These are phyloP conservation scores for Saccopteryx leptura DNA, from an alignment of 2,113 vertebrate species.

Conservation along the genomic window DNA sequence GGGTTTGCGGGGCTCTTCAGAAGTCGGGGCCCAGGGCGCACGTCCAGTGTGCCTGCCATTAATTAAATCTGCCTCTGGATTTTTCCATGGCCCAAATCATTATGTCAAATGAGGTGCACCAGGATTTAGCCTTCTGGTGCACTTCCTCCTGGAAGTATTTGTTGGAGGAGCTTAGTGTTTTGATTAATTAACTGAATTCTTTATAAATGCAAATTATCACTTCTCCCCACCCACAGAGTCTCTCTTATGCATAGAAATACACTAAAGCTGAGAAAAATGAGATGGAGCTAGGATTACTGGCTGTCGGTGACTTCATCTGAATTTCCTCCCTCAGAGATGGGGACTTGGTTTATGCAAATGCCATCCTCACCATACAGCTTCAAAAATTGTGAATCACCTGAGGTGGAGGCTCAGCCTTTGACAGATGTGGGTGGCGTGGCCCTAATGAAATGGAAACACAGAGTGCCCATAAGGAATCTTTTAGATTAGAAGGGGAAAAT, in stretches of 20 bases:
- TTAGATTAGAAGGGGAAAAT: not conserved
- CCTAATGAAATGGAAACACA: not conserved
- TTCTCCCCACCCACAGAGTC: not conserved
- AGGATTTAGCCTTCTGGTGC: conserved; percentile 31
- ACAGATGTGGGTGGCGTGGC: accelerated
- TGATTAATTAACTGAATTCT: conserved; percentile 69
- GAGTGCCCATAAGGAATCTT: not conserved
- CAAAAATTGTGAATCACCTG: not conserved
- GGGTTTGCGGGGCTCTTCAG: too few relatives aligned
- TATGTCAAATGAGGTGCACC: conserved; percentile 4
- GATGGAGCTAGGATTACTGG: not conserved
- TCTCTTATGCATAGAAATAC: not conserved
- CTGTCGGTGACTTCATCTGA: not conserved
- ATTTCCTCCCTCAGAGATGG: not conserved
- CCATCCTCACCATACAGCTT: not conserved
- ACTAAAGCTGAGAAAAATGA: not conserved
- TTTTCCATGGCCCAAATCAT: not conserved
- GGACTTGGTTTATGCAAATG: not conserved
- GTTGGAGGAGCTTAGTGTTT: conserved; percentile 53
- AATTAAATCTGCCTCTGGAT: not conserved
- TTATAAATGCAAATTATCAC: conserved; percentile 66
- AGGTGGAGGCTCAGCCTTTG: not conserved
- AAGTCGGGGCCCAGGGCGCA: too few relatives aligned
- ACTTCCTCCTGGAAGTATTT: conserved; percentile 34
- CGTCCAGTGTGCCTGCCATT: too few relatives aligned